Percentiles rank a stretch among this genome's conserved stretches.
Evolutionary conservation across 2,113 vertebrate genomes (phyloP).

Genomic region (Lagopus leucura): DNA sequence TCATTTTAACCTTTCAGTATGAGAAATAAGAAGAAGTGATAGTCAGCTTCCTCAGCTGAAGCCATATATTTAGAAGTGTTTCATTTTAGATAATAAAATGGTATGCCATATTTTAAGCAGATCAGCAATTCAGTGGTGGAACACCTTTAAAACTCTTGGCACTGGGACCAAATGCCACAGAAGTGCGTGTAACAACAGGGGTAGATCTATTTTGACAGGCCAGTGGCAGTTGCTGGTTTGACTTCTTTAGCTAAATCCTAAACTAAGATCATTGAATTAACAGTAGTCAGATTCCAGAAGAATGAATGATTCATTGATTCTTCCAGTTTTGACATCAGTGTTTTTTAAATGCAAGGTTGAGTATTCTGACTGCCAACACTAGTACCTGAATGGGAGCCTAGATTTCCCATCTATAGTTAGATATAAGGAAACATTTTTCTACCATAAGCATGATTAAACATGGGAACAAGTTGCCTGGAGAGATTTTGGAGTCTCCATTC

Average conservation of each 20-base stretch:
- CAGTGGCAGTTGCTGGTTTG: neutral
- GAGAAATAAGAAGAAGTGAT: conserved; percentile 10
- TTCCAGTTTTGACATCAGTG: neutral
- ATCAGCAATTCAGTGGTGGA: neutral
- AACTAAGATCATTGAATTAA: neutral
- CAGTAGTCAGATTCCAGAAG: neutral
- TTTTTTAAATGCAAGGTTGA: neutral
- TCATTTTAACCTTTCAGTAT: conserved; percentile 39
- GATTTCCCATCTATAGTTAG: neutral
- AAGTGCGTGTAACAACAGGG: neutral
- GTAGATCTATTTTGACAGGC: neutral
- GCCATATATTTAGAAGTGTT: neutral
- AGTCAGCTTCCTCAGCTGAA: neutral
- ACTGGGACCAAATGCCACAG: neutral
- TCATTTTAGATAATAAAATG: neutral
- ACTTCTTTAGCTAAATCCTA: neutral
- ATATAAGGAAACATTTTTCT: neutral
- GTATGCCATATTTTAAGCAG: neutral
- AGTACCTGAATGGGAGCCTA: neutral
- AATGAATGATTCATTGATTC: neutral
- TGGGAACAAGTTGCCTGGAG: neutral
- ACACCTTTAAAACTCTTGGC: neutral
- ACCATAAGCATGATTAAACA: neutral
- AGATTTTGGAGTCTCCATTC: neutral
- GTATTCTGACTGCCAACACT: neutral